Base-by-base conservation (phyloP, 2,113 vertebrate species). In the Aptenodytes patagonicus region DNA sequence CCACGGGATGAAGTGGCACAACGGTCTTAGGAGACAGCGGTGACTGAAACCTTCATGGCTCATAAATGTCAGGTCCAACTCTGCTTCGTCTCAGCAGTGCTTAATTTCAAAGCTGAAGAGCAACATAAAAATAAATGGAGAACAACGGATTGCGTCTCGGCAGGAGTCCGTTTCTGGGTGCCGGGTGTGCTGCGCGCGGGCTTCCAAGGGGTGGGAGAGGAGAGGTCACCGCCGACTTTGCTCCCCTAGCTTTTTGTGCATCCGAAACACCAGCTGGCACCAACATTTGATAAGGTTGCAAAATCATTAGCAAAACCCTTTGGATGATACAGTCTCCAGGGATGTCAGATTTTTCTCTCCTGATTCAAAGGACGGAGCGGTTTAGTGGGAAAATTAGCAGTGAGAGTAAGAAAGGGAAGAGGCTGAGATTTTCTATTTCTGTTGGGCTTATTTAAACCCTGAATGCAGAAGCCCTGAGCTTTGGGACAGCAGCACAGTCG, bases 51-150 rank as follows among this genome's bases (percentile, higher is more conserved):
- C 92, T 90, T 90, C 85, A 77, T 26, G 94, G 92, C 70, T 93
- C 92, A 64, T 83, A 92, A 97, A 90, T 11, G 40, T 13, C 87
- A 36, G 87, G 60, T 89, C 90, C 40, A 11, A 57, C 71, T 65
- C 90, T 5, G 82, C 90, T 86, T 57, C 83, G 8, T 57, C 75
- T 79, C 93, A 86, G 93, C 86, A 16, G 75, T 13, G 83, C 95
- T 85, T 92, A 31, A 88, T 86, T 85, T 36, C 66, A 51, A 49
- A 95, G 88, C 71, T 46, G 76, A 52, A 40, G 71, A 95, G 75
- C 8, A 19, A 58, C 83, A 83, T 73, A 69, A 90, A 96, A 95
- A 52, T 69, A 88, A 97, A 92, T 19, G 86, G 83, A 80, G 95
- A 93, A 88, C 40, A 42, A 69, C 16, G 44, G 85, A 60, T 68